Base-by-base conservation (phyloP, 2,797 vertebrate genomes). In the Aselliscus stoliczkanus region DNA sequence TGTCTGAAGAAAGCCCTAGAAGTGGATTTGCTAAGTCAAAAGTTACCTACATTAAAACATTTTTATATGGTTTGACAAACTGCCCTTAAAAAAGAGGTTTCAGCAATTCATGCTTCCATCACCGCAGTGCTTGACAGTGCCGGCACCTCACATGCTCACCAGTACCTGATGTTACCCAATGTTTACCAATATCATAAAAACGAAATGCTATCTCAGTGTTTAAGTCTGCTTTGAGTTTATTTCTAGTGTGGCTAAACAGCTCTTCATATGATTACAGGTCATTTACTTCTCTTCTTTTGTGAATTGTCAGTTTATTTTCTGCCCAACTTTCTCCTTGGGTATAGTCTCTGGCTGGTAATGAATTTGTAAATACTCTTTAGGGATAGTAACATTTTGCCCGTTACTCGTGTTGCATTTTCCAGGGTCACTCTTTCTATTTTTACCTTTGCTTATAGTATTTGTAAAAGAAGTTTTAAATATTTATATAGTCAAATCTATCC, bases 381-480 rank as follows among this genome's bases (percentile, higher is more conserved):
- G 37, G 50, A 50, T 3, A 70, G 4, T 37, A n/a, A 73, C 3
- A 18, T 88, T 97, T 94, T 82, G 18, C 29, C 14, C 79, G 37
- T 58, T 90, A 93, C 60, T 88, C 54, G 34, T 81, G 13, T 67
- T 67, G 84, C 62, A 96, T 42, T 91, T 88, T 86, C 29, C 25
- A 2, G 9, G 2, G n/a, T 86, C 50, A 92, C 47, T 27, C 0
- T 76, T 94, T 82, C 47, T 89, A 96, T 77, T 85, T 90, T 87
- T 93, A 91, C 37, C 23, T 94, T 70, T 96, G 31, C 50, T 76
- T 89, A 64, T 76, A 62, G n/a, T 72, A 73, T 87, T 93, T 87
- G 4, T 75, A 94, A 93, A 89, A 84, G 9, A 52, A 37, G n/a
- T 69, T 83, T 86, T 93, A 62, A 95, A 80, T 77, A 90, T 96